Evolutionary conservation across 92 coral and sea anemone species (phyloP), one percentile per base, ranked within the genome.

Genomic region (Siderastrea siderea): DNA sequence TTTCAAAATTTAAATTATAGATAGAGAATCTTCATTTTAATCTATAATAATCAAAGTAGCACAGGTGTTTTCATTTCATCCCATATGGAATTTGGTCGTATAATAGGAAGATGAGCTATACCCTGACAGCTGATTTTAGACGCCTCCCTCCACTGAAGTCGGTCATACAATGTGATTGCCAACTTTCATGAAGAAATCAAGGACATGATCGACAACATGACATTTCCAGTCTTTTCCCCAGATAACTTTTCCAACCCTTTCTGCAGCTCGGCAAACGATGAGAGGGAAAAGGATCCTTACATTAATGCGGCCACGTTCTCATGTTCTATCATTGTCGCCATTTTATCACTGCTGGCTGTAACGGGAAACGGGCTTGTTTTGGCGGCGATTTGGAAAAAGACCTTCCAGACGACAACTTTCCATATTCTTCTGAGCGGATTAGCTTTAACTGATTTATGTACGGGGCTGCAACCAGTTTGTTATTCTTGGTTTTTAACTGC

Each of bases 301-400:
- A 2, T 66, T 66, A 2, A 16, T 44, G 8, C 63, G 1, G 63
- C 53, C 5, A 7, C 14, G 1, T 14, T 75, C 47, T 19, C 80
- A 54, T 58, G 0, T 13, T 26, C 66, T 0, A 13, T 75, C 13
- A 46, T 75, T 44, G 5, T 17, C 47, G 80, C 80, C 14, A 47
- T 75, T 19, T 53, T 58, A 9, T 75, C 64, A 49, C 80, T 65
- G 7, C n/a, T 75, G 66, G 80, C 66, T 8, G 80, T 75, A 16
- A 3, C 13, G 0, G 80, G 80, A 75, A 75, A 75, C 19, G 80
- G 65, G 6, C 54, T 75, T 6, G 54, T 75, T 7, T 51, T 47
- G 13, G 80, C 48, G 61, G 64, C 66, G 47, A 54, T 75, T 75
- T 75, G 80, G 80, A 75, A 43, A 38, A 75, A 75, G 16, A 26